phyloP scores from a whole-genome alignment of 1,140 invertebrate genomes.

The Papilio glaucus region DNA sequence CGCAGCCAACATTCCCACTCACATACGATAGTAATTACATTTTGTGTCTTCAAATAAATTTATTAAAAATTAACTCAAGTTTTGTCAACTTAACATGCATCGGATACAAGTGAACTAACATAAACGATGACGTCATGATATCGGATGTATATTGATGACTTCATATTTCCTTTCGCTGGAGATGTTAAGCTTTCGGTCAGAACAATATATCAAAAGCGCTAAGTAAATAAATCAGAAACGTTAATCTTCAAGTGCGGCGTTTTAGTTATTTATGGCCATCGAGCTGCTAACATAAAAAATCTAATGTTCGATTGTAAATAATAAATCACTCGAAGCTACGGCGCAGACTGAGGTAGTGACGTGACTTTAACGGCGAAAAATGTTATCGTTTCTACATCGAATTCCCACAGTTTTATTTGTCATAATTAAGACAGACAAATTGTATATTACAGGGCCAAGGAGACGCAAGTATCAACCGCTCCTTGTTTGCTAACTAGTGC shows the following conservation, averaged over 20 bases:
- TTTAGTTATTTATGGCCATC: slow-evolving; percentile 62
- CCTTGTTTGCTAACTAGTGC: too few species aligned
- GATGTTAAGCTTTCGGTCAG: slow-evolving; percentile 38
- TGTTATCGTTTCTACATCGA: slow-evolving; percentile 58
- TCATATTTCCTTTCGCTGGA: slow-evolving; percentile 6
- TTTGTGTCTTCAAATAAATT: too few species aligned
- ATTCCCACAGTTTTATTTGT: slow-evolving; percentile 59
- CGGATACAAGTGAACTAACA: not conserved
- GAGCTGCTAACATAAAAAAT: slow-evolving; percentile 66
- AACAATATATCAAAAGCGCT: slow-evolving; percentile 59
- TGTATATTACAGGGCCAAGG: slow-evolving; percentile 35
- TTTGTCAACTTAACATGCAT: too few species aligned
- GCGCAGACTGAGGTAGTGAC: slow-evolving; percentile 46
- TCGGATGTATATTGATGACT: not conserved
- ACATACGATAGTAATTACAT: too few species aligned
- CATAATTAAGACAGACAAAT: slow-evolving; percentile 51
- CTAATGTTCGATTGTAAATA: slow-evolving; percentile 60
- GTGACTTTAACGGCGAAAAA: slow-evolving; percentile 63
- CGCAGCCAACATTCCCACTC: too few species aligned
- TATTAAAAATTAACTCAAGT: too few species aligned
- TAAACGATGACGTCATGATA: slow-evolving; percentile 6
- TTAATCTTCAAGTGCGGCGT: slow-evolving; percentile 57
- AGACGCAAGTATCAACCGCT: too few species aligned
- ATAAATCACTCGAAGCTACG: slow-evolving; percentile 62
- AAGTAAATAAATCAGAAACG: slow-evolving; percentile 71